These are phyloP conservation scores for Galeruca laticollis DNA, from an alignment of 2,888 invertebrate species.

Conservation along the genomic window DNA sequence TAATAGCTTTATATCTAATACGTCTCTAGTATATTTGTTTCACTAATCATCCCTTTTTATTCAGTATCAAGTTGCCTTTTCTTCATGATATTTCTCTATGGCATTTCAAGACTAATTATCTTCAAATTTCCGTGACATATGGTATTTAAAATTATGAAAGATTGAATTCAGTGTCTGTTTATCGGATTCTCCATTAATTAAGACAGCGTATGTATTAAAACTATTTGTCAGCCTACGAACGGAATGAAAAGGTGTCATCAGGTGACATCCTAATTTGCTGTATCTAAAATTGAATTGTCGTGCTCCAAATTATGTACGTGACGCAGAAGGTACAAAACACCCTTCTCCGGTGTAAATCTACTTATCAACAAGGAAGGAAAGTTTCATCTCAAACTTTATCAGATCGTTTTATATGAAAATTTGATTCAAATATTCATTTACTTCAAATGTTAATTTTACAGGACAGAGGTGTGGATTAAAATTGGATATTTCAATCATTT, in stretches of 20 bases:
- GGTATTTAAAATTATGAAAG: neutral
- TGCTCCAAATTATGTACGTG: slow-evolving; percentile 26
- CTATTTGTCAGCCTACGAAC: slow-evolving; percentile 38
- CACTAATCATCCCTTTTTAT: too few species aligned
- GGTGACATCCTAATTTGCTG: slow-evolving; percentile 43
- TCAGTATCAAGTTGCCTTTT: too few species aligned
- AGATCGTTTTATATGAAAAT: neutral
- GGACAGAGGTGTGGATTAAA: too few species aligned
- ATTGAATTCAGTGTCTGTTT: neutral
- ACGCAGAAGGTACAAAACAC: neutral
- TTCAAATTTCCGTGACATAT: too few species aligned
- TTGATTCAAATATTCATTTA: too few species aligned
- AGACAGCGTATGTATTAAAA: slow-evolving; percentile 14
- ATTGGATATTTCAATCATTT: too few species aligned
- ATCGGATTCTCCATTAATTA: slow-evolving; percentile 4
- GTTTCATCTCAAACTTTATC: neutral
- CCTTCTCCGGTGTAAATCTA: neutral
- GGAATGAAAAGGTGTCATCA: slow-evolving; percentile 40
- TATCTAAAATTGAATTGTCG: slow-evolving; percentile 43
- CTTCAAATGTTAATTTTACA: too few species aligned
- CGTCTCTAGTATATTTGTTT: too few species aligned
- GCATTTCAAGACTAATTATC: too few species aligned
- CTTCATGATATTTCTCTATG: too few species aligned
- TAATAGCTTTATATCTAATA: too few species aligned
- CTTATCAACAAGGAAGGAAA: neutral